Conservation (phyloP, 2,888 invertebrate genomes). For the Leucophora obtusa region DNA sequence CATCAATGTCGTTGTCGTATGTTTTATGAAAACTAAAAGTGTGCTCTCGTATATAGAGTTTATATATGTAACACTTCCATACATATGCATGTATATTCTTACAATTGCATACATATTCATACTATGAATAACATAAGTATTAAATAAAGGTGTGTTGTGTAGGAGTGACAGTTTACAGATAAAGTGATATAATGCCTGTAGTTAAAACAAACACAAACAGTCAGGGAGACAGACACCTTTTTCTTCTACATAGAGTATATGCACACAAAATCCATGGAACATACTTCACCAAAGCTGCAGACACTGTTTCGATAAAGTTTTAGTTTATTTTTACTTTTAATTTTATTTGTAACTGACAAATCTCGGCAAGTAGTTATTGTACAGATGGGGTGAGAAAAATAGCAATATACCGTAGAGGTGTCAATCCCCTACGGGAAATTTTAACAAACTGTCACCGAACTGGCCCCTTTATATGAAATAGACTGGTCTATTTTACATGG, state of each 20-base stretch:
- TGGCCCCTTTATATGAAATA: too few relatives aligned
- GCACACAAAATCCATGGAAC: not conserved
- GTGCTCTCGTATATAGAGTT: conserved; percentile 51
- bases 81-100: not conserved
- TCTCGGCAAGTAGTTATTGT: conserved; percentile 22
- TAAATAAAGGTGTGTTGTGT: conserved; percentile 64
- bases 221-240: conserved; percentile 35
- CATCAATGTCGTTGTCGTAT: conserved; percentile 40
- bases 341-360: conserved; percentile 58
- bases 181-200: conserved; percentile 64
- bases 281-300: conserved; percentile 33
- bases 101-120: not conserved
- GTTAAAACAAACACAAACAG: conserved; percentile 50
- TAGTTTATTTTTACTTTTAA: conserved; percentile 36
- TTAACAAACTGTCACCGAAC: too few relatives aligned
- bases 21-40: conserved; percentile 42
- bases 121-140: conserved; percentile 9
- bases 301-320: conserved; percentile 42
- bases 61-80: conserved; percentile 24
- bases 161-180: conserved; percentile 64
- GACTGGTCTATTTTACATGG: too few relatives aligned
- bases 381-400: conserved; percentile 15
- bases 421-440: too few relatives aligned
- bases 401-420: not conserved
- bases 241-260: conserved; percentile 6